These are phyloP conservation scores for Drosophila prosaltans DNA, from an alignment of 1,140 invertebrate species.

Conservation along the genomic window DNA sequence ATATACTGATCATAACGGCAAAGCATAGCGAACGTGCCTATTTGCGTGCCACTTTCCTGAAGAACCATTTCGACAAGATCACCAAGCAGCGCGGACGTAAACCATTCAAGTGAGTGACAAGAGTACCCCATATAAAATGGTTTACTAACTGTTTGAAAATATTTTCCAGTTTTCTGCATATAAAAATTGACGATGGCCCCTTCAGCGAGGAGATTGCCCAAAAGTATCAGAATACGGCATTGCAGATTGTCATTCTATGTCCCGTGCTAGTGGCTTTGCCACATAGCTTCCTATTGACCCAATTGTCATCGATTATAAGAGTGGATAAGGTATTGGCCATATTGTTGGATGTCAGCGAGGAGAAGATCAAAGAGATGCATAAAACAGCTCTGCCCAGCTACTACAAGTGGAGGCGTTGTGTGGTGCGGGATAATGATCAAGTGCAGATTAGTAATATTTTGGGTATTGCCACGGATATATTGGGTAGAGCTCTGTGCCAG, in stretches of 20 bases:
- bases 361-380: slow-evolving; percentile 86
- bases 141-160: not conserved
- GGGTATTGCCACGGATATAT: slow-evolving; percentile 89
- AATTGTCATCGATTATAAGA: slow-evolving; percentile 86
- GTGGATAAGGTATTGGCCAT: slow-evolving; percentile 90
- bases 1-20: slow-evolving; percentile 91
- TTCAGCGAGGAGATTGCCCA: slow-evolving; percentile 84
- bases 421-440: slow-evolving; percentile 90
- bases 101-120: slow-evolving; percentile 87
- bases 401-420: slow-evolving; percentile 90
- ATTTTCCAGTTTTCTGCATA: slow-evolving; percentile 87
- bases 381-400: slow-evolving; percentile 87
- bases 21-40: slow-evolving; percentile 89
- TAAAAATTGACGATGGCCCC: slow-evolving; percentile 89
- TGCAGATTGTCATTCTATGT: slow-evolving; percentile 91
- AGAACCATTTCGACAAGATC: slow-evolving; percentile 91
- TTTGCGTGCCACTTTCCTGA: slow-evolving; percentile 91
- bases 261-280: slow-evolving; percentile 88
- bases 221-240: slow-evolving; percentile 86
- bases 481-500: slow-evolving; percentile 87
- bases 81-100: slow-evolving; percentile 89
- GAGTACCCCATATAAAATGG: too few species aligned
- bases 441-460: slow-evolving; percentile 92
- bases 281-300: slow-evolving; percentile 84
- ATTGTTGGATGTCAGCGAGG: slow-evolving; percentile 89